Evolutionary conservation across 2,888 invertebrate genomes (phyloP).

Genomic region (Phymatocera aterrima): DNA sequence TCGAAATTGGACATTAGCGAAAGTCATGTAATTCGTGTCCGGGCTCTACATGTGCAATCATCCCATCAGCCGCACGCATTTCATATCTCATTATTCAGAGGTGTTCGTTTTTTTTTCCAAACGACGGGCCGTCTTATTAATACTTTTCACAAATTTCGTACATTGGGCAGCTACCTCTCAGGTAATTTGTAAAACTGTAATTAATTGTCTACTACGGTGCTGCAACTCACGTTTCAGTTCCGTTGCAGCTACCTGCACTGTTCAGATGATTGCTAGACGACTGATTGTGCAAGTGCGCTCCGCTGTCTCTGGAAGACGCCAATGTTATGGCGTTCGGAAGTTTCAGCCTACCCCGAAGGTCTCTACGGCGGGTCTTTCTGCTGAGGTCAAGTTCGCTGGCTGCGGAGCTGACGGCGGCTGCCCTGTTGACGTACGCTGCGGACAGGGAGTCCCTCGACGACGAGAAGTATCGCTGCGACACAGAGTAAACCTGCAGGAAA

Average conservation of each 20-base stretch:
- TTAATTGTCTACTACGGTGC: background rate
- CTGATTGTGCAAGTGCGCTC: constrained; percentile 81
- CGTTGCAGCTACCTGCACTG: constrained; percentile 81
- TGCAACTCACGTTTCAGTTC: constrained; percentile 80
- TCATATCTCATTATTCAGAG: too few relatives aligned
- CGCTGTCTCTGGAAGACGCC: constrained; percentile 83
- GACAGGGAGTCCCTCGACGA: constrained; percentile 86
- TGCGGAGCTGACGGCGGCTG: constrained; percentile 79
- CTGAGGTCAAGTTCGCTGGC: constrained; percentile 88
- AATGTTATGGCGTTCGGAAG: constrained; percentile 78
- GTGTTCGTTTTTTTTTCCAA: too few relatives aligned
- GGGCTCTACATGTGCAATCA: too few relatives aligned
- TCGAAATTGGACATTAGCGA: too few relatives aligned
- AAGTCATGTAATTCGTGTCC: too few relatives aligned
- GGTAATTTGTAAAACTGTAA: background rate
- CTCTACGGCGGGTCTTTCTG: constrained; percentile 82
- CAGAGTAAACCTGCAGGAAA: constrained; percentile 69
- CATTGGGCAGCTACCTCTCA: background rate
- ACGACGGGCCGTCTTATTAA: too few relatives aligned
- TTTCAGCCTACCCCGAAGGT: constrained; percentile 81
- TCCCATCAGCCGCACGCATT: too few relatives aligned
- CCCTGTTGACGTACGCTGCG: constrained; percentile 82
- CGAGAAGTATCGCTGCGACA: constrained; percentile 81
- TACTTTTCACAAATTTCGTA: background rate
- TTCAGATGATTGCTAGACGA: constrained; percentile 80